A percentile compares a stretch with the other conserved stretches of the same genome.
Conservation (phyloP, 37 sponge, comb jelly and placozoan species). For the Cladorhizidae sp. region DNA sequence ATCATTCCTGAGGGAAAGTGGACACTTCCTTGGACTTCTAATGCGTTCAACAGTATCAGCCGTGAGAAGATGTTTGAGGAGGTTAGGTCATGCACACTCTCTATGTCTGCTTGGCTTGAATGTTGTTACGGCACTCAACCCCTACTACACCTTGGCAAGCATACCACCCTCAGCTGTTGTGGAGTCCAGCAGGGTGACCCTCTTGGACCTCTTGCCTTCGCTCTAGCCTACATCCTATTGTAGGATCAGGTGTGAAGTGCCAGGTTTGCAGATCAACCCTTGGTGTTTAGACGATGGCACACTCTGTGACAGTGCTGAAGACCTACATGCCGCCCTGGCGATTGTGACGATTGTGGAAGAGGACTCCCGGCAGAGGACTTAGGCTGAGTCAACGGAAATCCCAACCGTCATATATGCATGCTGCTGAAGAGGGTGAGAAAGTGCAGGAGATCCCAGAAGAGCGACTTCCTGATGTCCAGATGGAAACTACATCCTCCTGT, state of each 20-base stretch:
- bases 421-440: not conserved
- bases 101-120: conserved; percentile 16
- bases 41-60: conserved; percentile 16
- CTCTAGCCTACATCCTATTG: conserved; percentile 13
- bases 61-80: conserved; percentile 17
- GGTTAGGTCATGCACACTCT: conserved; percentile 2
- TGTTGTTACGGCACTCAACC: not conserved
- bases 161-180: conserved; percentile 16
- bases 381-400: not conserved
- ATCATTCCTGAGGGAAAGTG: not conserved
- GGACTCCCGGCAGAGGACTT: conserved; percentile 1
- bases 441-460: not conserved
- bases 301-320: too few species aligned
- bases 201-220: not conserved
- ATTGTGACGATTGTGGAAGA: conserved; percentile 2
- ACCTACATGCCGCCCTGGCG: conserved; percentile 5
- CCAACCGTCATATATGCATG: not conserved
- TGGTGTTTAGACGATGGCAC: conserved; percentile 38
- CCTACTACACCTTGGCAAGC: not conserved
- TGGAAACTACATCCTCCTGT: too few species aligned
- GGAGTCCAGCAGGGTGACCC: conserved; percentile 42
- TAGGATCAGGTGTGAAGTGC: conserved; percentile 18
- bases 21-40: conserved; percentile 16
- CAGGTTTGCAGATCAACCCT: conserved; percentile 5
- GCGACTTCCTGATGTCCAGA: too few species aligned